Conservation (phyloP, 2,797 vertebrate species). For the Manis crassicaudata region DNA sequence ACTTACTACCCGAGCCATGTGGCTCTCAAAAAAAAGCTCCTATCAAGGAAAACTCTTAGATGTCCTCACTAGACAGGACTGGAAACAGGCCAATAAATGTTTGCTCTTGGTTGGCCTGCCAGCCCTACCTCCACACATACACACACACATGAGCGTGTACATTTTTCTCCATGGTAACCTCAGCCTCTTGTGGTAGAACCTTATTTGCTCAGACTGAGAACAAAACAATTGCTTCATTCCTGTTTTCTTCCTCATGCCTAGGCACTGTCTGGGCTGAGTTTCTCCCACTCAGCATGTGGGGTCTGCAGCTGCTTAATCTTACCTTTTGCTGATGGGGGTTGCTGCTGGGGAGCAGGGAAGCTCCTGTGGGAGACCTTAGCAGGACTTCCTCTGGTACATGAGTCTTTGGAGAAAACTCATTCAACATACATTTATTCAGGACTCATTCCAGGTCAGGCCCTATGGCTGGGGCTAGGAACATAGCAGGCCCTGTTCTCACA, state of each 20-base stretch:
- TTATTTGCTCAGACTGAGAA: constrained; percentile 41
- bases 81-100: not conserved
- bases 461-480: not conserved
- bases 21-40: not conserved
- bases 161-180: constrained; percentile 33
- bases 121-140: not conserved
- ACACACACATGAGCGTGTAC: not conserved
- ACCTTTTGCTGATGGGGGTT: not conserved
- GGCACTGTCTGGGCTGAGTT: not conserved
- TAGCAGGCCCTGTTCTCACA: not conserved
- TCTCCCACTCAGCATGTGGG: not conserved
- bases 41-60: not conserved
- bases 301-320: not conserved
- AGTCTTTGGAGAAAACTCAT: constrained; percentile 17
- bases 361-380: not conserved
- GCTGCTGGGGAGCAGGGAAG: not conserved
- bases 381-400: not conserved
- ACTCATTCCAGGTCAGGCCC: not conserved
- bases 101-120: not conserved
- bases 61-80: not conserved
- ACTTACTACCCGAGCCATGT: not conserved
- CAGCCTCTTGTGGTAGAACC: constrained; percentile 18
- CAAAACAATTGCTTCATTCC: constrained; percentile 33
- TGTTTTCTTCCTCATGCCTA: constrained; percentile 29
- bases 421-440: not conserved